phyloP scores from a whole-genome alignment of 2,113 vertebrate species.

The Stigmatopora argus region DNA sequence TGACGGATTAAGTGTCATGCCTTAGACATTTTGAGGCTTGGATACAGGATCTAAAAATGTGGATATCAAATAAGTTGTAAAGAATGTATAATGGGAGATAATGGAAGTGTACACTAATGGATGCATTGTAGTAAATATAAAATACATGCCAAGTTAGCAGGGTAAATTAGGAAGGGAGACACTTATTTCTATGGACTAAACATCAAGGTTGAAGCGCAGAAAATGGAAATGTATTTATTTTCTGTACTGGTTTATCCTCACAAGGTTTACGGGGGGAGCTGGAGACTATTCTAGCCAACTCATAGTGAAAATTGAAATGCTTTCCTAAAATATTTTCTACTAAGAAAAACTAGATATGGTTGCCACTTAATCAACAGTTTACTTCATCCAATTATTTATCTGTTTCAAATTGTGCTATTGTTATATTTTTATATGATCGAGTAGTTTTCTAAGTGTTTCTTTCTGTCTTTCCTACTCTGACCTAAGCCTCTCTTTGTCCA shows the following conservation, averaged over 20 bases:
- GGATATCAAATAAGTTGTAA: conserved; percentile 20
- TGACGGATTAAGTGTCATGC: conserved; percentile 51
- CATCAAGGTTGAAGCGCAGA: conserved; percentile 22
- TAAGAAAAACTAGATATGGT: background rate
- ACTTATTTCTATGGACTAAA: conserved; percentile 4
- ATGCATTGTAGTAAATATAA: background rate
- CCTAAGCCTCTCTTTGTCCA: conserved; percentile 36
- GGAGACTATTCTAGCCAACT: too few relatives aligned
- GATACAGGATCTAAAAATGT: conserved; percentile 21
- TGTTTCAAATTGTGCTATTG: background rate
- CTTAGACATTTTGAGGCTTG: conserved; percentile 36
- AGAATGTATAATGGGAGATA: conserved; percentile 10
- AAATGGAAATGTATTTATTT: conserved; percentile 32
- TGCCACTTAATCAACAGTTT: background rate
- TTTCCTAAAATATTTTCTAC: conserved; percentile 27
- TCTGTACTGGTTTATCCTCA: too few relatives aligned
- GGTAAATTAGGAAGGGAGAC: background rate
- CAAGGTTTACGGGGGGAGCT: too few relatives aligned
- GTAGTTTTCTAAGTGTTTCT: background rate
- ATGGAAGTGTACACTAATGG: background rate
- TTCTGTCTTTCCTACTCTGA: background rate
- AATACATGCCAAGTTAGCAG: background rate
- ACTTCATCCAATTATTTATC: background rate
- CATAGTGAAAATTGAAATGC: conserved; percentile 14
- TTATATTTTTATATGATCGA: background rate